phyloP scores from a whole-genome alignment of 2,888 invertebrate genomes.

The Mythimna loreyi region DNA sequence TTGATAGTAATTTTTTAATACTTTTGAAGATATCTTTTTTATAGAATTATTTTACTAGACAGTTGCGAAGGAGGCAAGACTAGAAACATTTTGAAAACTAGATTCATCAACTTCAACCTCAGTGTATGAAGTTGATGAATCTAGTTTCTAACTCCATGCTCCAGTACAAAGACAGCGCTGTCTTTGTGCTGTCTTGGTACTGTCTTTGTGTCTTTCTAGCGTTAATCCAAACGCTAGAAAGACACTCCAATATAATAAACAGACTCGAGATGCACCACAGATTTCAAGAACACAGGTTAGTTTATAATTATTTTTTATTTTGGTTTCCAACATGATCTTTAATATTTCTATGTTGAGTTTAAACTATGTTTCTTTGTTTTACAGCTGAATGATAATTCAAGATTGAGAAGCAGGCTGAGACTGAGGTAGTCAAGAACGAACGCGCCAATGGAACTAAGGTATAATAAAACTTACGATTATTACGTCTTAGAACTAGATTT shows the following conservation, averaged over 20 bases:
- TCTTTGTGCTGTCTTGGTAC: too few species aligned
- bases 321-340: neutral
- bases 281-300: neutral
- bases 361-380: slow-evolving; percentile 68
- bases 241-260: too few species aligned
- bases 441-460: slow-evolving; percentile 96
- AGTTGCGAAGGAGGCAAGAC: neutral
- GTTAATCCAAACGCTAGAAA: too few species aligned
- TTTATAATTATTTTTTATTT: neutral
- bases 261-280: neutral
- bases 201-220: too few species aligned
- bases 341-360: neutral
- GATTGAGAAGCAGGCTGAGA: slow-evolving; percentile 98
- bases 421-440: slow-evolving; percentile 96
- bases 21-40: neutral
- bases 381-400: slow-evolving; percentile 98
- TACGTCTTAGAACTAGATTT: too few species aligned
- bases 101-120: too few species aligned
- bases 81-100: neutral
- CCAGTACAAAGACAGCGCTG: neutral
- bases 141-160: too few species aligned
- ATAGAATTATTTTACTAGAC: neutral
- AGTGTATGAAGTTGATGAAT: too few species aligned
- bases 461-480: slow-evolving; percentile 22
- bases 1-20: too few species aligned